Evolutionary conservation across 2,113 vertebrate genomes (phyloP).

Genomic region (Mormyrus iriodes): DNA sequence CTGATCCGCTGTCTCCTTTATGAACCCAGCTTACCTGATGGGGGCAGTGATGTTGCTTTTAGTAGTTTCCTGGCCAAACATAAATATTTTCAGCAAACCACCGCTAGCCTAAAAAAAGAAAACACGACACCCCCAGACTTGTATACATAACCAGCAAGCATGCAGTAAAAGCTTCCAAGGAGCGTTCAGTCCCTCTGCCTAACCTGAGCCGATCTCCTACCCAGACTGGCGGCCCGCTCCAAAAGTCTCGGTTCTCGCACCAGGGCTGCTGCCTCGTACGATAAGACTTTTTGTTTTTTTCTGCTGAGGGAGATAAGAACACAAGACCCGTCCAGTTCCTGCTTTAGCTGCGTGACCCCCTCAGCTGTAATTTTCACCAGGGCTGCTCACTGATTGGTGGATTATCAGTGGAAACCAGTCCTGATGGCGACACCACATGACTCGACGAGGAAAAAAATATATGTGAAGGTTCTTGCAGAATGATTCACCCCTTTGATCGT

Average conservation of each 20-base stretch:
- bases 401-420: background rate
- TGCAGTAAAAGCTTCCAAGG: background rate
- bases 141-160: background rate
- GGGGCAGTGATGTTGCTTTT: background rate
- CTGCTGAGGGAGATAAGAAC: slow-evolving; percentile 11
- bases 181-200: background rate
- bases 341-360: slow-evolving; percentile 11
- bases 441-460: background rate
- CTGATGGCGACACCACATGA: background rate
- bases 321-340: background rate
- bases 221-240: background rate
- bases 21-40: background rate
- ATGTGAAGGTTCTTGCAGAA: background rate
- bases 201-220: background rate
- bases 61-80: background rate
- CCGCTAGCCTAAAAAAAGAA: background rate
- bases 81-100: background rate
- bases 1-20: background rate
- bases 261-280: background rate
- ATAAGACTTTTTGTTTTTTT: background rate
- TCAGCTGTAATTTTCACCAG: background rate
- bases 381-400: background rate
- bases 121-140: background rate
- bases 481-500: background rate
- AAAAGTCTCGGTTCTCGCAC: background rate